phyloP scores from a whole-genome alignment of 2,797 vertebrate species.

The Loris lydekkerianus region DNA sequence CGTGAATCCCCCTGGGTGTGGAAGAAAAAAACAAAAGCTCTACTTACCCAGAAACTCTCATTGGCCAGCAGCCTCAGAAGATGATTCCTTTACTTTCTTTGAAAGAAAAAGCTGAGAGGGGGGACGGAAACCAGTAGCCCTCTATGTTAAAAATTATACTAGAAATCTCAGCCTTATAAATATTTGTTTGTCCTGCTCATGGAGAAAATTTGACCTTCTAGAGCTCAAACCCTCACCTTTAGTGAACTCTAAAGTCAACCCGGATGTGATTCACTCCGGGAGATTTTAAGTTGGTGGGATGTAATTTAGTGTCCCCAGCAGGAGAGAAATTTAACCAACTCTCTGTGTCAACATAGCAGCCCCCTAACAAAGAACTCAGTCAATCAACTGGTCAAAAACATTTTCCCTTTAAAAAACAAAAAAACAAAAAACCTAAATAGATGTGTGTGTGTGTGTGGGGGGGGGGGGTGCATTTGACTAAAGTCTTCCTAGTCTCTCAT shows the following conservation, averaged over 20 bases:
- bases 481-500: conserved; percentile 10
- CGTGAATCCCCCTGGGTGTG: conserved; percentile 29
- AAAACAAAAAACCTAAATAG: neutral
- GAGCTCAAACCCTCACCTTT: conserved; percentile 56
- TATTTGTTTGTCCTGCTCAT: conserved; percentile 66
- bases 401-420: conserved; percentile 36
- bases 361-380: conserved; percentile 71
- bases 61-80: conserved; percentile 41
- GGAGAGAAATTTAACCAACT: conserved; percentile 73
- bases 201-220: conserved; percentile 67
- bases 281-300: conserved; percentile 55
- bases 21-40: neutral
- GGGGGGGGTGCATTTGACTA: conserved; percentile 3
- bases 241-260: conserved; percentile 69
- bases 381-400: conserved; percentile 70
- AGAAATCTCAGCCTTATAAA: conserved; percentile 56
- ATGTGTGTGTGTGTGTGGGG: neutral
- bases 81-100: conserved; percentile 60
- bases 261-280: conserved; percentile 71
- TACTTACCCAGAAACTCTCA: conserved; percentile 57
- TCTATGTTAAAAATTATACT: conserved; percentile 56
- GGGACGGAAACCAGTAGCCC: neutral
- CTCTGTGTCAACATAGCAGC: conserved; percentile 63
- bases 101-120: conserved; percentile 2
- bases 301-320: conserved; percentile 79